Conservation (phyloP, 2,797 vertebrate species). For the Sorex maritimensis region DNA sequence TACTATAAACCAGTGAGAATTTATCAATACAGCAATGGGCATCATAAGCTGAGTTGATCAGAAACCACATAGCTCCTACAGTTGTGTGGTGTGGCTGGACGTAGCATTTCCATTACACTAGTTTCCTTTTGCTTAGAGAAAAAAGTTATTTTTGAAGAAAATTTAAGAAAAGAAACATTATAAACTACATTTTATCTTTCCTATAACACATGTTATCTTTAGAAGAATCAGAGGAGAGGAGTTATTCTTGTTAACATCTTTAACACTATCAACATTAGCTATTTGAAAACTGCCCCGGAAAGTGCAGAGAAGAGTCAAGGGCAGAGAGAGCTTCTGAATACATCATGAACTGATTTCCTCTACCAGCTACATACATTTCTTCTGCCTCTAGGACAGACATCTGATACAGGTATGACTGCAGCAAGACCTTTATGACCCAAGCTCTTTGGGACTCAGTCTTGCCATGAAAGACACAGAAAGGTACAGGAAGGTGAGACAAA, state of each 20-base stretch:
- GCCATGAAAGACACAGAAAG: neutral
- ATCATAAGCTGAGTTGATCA: neutral
- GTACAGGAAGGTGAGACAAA: neutral
- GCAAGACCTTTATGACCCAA: neutral
- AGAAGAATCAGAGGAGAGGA: neutral
- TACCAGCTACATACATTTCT: conserved; percentile 43
- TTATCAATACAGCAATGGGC: neutral
- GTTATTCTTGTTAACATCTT: neutral
- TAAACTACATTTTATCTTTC: conserved; percentile 7
- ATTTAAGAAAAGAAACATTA: conserved; percentile 26
- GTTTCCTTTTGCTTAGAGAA: conserved; percentile 46
- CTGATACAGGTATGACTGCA: neutral
- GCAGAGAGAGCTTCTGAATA: conserved; percentile 24
- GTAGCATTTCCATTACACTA: neutral
- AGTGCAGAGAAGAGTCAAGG: conserved; percentile 30
- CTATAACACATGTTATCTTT: neutral
- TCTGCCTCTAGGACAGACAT: conserved; percentile 30
- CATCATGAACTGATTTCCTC: conserved; percentile 29
- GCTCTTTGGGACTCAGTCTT: neutral
- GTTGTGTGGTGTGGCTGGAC: neutral
- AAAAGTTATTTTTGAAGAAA: conserved; percentile 21
- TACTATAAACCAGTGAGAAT: neutral
- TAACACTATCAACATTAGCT: neutral
- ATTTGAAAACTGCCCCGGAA: neutral
- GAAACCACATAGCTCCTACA: neutral